Evolutionary conservation across 2,888 invertebrate species (phyloP).

Genomic region (Philaethria dido): DNA sequence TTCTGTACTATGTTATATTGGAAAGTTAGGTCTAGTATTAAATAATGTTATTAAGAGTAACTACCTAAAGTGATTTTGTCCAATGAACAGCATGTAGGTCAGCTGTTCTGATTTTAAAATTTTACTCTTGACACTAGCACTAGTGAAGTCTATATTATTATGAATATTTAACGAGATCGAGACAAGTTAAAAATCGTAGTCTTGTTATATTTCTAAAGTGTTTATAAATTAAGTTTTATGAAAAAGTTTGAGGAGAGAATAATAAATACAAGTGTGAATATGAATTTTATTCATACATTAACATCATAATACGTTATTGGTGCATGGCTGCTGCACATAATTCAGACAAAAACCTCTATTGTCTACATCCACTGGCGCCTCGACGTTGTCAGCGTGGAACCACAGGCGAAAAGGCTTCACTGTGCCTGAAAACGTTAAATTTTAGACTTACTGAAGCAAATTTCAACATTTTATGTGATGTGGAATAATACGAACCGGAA

Average conservation of each 20-base stretch:
- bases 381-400: conserved; percentile 90
- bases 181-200: neutral
- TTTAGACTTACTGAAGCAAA: neutral
- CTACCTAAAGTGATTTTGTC: neutral
- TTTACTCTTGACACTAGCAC: neutral
- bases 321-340: conserved; percentile 93
- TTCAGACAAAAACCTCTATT: conserved; percentile 93
- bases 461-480: no score
- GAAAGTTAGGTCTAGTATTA: no score
- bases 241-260: neutral
- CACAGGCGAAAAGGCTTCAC: conserved; percentile 91
- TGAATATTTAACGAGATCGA: neutral
- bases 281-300: conserved; percentile 21
- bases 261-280: neutral
- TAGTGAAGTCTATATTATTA: neutral
- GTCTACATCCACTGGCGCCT: conserved; percentile 89
- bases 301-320: conserved; percentile 78
- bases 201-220: no score
- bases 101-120: neutral
- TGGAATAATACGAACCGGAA: neutral
- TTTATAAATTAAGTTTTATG: neutral
- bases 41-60: neutral
- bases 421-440: conserved; percentile 82
- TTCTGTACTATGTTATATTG: no score
- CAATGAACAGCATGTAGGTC: neutral